phyloP scores from a whole-genome alignment of 2,797 vertebrate genomes.

The Ctenopoma multispine region DNA sequence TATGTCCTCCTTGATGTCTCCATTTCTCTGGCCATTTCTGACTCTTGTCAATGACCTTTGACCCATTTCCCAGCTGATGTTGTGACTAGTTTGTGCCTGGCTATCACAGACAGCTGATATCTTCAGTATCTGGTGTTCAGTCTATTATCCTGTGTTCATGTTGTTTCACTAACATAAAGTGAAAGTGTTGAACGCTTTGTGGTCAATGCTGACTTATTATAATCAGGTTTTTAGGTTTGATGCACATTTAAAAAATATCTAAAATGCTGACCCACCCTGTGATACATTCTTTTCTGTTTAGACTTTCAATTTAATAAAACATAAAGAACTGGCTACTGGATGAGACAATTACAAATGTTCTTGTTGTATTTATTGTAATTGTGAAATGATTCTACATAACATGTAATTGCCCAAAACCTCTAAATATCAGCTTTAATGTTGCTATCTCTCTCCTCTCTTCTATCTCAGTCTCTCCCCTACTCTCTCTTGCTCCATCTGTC shows the following conservation, averaged over 20 bases:
- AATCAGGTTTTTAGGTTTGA: neutral
- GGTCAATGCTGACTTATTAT: too few species aligned
- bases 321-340: neutral
- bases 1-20: too few species aligned
- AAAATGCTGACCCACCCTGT: neutral
- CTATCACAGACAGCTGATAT: neutral
- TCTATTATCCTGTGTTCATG: too few species aligned
- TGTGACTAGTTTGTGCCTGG: neutral
- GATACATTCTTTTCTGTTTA: neutral
- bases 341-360: constrained; percentile 6
- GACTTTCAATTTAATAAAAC: neutral
- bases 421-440: constrained; percentile 33
- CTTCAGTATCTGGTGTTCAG: too few species aligned
- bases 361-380: constrained; percentile 12
- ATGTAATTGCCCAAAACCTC: constrained; percentile 20
- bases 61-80: neutral
- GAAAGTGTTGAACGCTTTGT: neutral
- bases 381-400: constrained; percentile 38
- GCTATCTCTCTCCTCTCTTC: neutral
- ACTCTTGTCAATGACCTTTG: neutral
- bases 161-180: too few species aligned
- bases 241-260: neutral
- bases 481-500: constrained; percentile 12
- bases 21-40: neutral
- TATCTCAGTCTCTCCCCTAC: neutral